Percentiles rank a stretch among this genome's conserved stretches.
phyloP scores from a whole-genome alignment of 1,140 invertebrate species.

The Drosophila mojavensis region DNA sequence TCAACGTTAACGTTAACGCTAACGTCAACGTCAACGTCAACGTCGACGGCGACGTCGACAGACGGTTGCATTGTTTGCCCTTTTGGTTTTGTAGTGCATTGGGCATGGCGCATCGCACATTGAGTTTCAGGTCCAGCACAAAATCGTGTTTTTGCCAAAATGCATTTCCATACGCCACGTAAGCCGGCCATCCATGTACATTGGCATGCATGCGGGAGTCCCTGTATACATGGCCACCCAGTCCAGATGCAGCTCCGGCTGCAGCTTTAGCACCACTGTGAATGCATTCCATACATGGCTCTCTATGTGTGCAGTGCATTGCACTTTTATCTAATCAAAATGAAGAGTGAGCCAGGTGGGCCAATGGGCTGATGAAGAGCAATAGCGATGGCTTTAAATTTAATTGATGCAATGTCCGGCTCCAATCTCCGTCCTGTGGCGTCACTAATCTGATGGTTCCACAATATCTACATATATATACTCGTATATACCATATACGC shows the following conservation, averaged over 20 bases:
- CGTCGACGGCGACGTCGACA: background rate
- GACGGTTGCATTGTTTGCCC: constrained; percentile 69
- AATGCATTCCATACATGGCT: constrained; percentile 32
- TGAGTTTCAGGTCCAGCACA: constrained; percentile 17
- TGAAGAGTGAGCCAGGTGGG: background rate
- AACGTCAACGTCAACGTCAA: background rate
- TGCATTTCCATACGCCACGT: constrained; percentile 79
- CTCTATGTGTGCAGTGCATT: constrained; percentile 57
- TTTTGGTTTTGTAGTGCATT: constrained; percentile 66
- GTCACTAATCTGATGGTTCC: constrained; percentile 22
- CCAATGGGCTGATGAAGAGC: constrained; percentile 36
- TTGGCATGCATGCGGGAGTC: constrained; percentile 50
- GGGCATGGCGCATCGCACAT: constrained; percentile 12
- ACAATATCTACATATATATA: background rate
- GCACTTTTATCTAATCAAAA: constrained; percentile 78
- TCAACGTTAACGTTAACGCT: background rate
- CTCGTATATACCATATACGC: constrained; percentile 6
- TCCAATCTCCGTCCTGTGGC: constrained; percentile 21
- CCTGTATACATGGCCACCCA: constrained; percentile 28
- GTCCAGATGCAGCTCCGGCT: constrained; percentile 3
- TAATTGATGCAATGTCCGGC: constrained; percentile 66
- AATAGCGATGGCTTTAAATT: constrained; percentile 72
- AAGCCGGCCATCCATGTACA: constrained; percentile 61
- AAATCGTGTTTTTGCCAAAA: constrained; percentile 80
- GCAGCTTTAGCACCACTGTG: constrained; percentile 5